Base-by-base conservation (phyloP, 1,140 invertebrate species). In the Lepidostoma basale region DNA sequence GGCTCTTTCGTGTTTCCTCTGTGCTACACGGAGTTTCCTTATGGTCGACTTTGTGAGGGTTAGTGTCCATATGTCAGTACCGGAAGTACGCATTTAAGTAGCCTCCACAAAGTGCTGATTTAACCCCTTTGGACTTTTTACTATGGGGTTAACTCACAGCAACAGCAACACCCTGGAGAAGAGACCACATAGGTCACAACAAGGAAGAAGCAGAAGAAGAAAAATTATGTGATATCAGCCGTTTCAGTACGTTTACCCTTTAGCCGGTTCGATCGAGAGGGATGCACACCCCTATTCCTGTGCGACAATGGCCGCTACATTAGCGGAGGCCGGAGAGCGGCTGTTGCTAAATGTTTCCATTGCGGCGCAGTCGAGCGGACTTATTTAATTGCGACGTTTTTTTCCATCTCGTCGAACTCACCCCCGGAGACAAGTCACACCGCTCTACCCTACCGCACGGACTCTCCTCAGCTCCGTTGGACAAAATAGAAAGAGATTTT, bases 311-410 rank as follows among this genome's bases (percentile, higher is more conserved):
- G 62, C 9, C n/a, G 44, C 20, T 63, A 49, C 62, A 63, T 63
- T 63, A 63, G 62, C 62, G 36, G 44, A 49, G 52, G 36, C 25
- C 62, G 36, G 22, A 33, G 44, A 14, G 8, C 45, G 62, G 18
- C 18, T 49, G 62, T 63, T 49, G 28, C 62, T 63, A 63, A 63
- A 63, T 63, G 62, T 63, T 63, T 60, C 60, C 58, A 72, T 72
- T 72, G 66, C 63, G 52, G 62, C 12, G 42, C 70, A 72, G 62
- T 22, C 66, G 54, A 62, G 70, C 68, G 66, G 66, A 68, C 54
- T 72, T 68, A 72, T 72, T 72, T 72, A 72, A 72, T 72, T 72
- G 70, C 70, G 70, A 72, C 66, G 70, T 68, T 72, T 72, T 72
- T 72, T 72, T 68, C 66, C 66, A 58, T 59, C 30, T 56, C 47